Base-by-base conservation (phyloP, 2,797 vertebrate species). In the Periophthalmus magnuspinnatus region DNA sequence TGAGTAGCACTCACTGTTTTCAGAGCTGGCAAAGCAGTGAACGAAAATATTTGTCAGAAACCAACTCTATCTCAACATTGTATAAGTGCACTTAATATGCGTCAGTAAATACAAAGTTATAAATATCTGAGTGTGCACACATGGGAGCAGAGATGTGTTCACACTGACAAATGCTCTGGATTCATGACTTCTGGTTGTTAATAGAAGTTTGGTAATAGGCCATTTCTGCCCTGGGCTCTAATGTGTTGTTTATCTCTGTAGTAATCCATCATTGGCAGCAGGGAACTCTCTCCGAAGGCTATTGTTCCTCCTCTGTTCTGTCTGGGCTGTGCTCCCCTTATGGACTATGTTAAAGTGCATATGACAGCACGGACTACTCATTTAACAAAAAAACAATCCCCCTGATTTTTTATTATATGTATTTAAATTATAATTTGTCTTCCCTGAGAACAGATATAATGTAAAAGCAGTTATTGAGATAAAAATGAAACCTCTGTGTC, bases 81-180 rank as follows among this genome's bases (percentile, higher is more conserved):
- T 67, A n/a, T 68, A 14, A 74, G 16, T 70, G 14, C 24, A 57
- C 56, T 68, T 65, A 69, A 67, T 67, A 58, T 68, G 45, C 13
- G 70, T 48, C 48, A 45, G 21, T 65, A 32, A 33, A 67, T 57
- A 54, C 5, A 65, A 6, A 69, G 60, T 38, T 56, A 60, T 68
- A 60, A 68, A 28, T 45, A 24, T 60, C 34, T 41, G 48, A 48
- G 47, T 59, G 41, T 21, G 55, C 48, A 69, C 38, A 34, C 52
- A 65, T 62, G 61, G 38, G 21, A 63, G 32, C 50, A 17, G 33
- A 36, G 24, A 10, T 5, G 19, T 2, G 47, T n/a, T 17, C 19
- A 55, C 48, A 36, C 48, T 52, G 47, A 52, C 50, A 66, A 66
- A 66, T 54, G 64, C 9, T 54, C 13, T 52, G 24, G 50, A 33